A percentile compares a stretch with the other conserved stretches of the same genome.
Evolutionary conservation across 2,888 invertebrate genomes (phyloP).

Genomic region (Acleris literana): DNA sequence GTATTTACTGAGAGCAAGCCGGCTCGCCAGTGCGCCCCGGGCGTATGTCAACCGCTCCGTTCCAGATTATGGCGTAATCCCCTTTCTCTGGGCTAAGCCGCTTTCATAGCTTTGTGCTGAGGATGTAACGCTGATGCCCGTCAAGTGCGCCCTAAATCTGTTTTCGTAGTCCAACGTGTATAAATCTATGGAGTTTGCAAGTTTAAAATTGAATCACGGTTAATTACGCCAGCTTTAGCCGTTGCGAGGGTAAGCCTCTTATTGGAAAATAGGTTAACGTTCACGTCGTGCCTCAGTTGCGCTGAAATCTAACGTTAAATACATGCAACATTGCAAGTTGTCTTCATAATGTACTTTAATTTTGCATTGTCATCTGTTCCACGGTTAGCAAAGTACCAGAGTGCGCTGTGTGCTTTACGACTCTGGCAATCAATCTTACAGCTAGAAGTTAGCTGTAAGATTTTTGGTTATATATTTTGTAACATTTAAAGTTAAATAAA

Average conservation of each 20-base stretch:
- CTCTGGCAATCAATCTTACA: no score
- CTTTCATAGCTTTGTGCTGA: slow-evolving; percentile 78
- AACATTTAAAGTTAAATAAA: no score
- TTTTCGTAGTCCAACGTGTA: slow-evolving; percentile 50
- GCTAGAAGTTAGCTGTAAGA: no score
- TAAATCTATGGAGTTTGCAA: slow-evolving; percentile 32
- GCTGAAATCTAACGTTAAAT: no score
- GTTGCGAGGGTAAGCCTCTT: slow-evolving; percentile 1
- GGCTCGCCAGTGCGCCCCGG: slow-evolving; percentile 52
- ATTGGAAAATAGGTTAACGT: neutral
- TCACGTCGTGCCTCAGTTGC: no score
- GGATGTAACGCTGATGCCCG: slow-evolving; percentile 68
- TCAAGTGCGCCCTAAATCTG: slow-evolving; percentile 75
- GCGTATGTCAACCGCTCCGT: slow-evolving; percentile 76
- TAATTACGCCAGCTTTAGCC: slow-evolving; percentile 4
- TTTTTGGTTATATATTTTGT: no score
- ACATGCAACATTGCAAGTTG: no score
- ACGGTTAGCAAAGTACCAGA: no score
- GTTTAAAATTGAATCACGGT: slow-evolving; percentile 25
- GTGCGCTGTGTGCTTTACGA: no score
- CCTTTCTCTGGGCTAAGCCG: slow-evolving; percentile 76
- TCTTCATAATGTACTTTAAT: neutral
- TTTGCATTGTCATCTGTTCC: neutral
- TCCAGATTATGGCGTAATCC: slow-evolving; percentile 79
- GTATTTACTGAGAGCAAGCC: slow-evolving; percentile 57